phyloP scores from a whole-genome alignment of 2,888 invertebrate genomes.

The Cerastoderma edule region DNA sequence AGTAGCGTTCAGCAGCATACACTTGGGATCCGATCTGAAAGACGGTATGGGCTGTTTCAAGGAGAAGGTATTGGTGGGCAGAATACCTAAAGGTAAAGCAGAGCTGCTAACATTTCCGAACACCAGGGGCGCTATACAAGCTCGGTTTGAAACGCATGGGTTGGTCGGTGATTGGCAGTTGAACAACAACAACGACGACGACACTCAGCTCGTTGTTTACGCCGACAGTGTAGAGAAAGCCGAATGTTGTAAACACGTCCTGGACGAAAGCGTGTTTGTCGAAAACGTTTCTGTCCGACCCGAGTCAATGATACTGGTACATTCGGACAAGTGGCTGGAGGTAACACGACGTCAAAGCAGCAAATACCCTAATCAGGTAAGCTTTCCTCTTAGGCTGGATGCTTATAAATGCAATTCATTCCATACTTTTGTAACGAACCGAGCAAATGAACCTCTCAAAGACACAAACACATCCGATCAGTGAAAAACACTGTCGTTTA shows the following conservation, averaged over 20 bases:
- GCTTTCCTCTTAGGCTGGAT: too few relatives aligned
- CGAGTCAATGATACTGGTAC: slow-evolving; percentile 37
- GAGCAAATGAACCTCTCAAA: too few relatives aligned
- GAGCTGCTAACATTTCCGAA: neutral
- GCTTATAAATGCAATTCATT: too few relatives aligned
- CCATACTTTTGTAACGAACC: too few relatives aligned
- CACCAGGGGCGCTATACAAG: neutral
- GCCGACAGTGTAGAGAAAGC: slow-evolving; percentile 28
- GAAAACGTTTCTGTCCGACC: slow-evolving; percentile 14
- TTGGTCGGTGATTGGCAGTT: slow-evolving; percentile 21
- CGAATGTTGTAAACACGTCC: slow-evolving; percentile 26
- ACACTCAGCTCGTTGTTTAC: slow-evolving; percentile 12
- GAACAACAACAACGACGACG: neutral
- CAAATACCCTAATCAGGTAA: slow-evolving; percentile 37
- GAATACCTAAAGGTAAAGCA: neutral
- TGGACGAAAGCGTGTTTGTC: slow-evolving; percentile 29
- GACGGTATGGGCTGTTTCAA: too few relatives aligned
- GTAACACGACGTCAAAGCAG: slow-evolving; percentile 2
- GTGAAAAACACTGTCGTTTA: too few relatives aligned
- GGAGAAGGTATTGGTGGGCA: neutral
- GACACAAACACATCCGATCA: too few relatives aligned
- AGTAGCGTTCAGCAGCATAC: too few relatives aligned
- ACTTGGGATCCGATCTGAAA: too few relatives aligned
- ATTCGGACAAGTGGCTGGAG: slow-evolving; percentile 47
- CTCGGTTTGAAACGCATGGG: slow-evolving; percentile 32